These are phyloP conservation scores for Genyomyrus donnyi DNA, from an alignment of 2,113 vertebrate genomes.

Conservation along the genomic window DNA sequence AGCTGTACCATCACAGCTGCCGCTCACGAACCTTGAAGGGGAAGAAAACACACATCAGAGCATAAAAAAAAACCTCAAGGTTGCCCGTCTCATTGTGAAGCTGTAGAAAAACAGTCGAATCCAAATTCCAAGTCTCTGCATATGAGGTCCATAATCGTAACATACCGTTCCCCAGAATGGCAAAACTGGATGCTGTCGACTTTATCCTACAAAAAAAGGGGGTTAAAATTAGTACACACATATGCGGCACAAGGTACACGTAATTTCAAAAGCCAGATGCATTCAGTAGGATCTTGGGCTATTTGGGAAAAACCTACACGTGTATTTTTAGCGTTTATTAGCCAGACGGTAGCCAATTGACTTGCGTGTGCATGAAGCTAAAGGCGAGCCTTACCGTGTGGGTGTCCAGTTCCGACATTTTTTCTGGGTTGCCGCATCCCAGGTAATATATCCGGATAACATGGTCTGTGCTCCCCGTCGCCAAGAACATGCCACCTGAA, in stretches of 20 bases:
- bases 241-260: not conserved
- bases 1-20: constrained; percentile 91
- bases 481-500: constrained; percentile 92
- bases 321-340: not conserved
- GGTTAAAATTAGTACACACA: not conserved
- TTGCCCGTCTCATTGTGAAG: not conserved
- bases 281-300: not conserved
- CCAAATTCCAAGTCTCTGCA: not conserved
- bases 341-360: not conserved
- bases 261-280: not conserved
- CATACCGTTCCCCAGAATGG: constrained; percentile 81
- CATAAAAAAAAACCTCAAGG: not conserved
- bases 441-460: constrained; percentile 95
- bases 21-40: constrained; percentile 80
- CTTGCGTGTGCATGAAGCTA: not conserved
- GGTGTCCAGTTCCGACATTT: constrained; percentile 83
- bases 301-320: not conserved
- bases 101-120: not conserved
- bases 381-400: constrained; percentile 71
- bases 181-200: constrained; percentile 97
- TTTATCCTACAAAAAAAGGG: constrained; percentile 70
- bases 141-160: not conserved
- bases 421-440: constrained; percentile 84
- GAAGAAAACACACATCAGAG: not conserved
- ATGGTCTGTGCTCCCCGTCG: constrained; percentile 93